Conservation (phyloP, 2,797 vertebrate genomes). For the Corythornis leucogaster region DNA sequence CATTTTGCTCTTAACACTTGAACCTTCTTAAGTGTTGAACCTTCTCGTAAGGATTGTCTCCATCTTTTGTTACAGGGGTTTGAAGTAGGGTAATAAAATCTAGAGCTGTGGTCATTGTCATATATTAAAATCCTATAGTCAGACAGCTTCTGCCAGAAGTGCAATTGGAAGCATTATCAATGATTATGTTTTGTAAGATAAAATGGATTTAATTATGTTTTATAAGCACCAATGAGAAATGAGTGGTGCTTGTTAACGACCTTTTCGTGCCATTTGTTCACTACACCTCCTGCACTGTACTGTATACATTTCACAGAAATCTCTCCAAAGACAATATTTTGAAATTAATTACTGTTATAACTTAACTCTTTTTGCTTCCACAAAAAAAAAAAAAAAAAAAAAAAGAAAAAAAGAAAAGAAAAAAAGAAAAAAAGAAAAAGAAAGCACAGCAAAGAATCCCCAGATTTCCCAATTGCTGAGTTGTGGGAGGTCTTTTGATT, state of each 20-base stretch:
- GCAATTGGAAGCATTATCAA: conserved; percentile 46
- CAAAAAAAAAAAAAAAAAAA: neutral
- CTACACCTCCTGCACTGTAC: neutral
- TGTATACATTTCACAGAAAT: neutral
- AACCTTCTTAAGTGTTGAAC: neutral
- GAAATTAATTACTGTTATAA: conserved; percentile 12
- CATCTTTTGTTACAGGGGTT: conserved; percentile 31
- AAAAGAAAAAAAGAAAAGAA: neutral
- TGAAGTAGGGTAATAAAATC: conserved; percentile 56
- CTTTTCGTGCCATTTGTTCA: conserved; percentile 7
- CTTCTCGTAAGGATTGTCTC: neutral
- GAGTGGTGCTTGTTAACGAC: conserved; percentile 12
- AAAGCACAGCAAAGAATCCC: neutral
- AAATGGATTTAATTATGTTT: conserved; percentile 41
- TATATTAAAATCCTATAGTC: conserved; percentile 9
- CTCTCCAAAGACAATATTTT: conserved; percentile 7
- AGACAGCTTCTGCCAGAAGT: neutral
- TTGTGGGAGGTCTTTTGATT: neutral
- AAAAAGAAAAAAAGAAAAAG: neutral
- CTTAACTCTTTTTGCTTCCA: neutral
- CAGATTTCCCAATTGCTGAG: neutral
- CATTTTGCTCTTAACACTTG: conserved; percentile 33
- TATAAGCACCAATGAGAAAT: conserved; percentile 11
- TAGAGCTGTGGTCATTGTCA: conserved; percentile 28
- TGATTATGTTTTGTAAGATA: conserved; percentile 38